phyloP scores from a whole-genome alignment of 30 jellyfish, hydroid and myxozoan genomes.

The Rhopilema esculentum region DNA sequence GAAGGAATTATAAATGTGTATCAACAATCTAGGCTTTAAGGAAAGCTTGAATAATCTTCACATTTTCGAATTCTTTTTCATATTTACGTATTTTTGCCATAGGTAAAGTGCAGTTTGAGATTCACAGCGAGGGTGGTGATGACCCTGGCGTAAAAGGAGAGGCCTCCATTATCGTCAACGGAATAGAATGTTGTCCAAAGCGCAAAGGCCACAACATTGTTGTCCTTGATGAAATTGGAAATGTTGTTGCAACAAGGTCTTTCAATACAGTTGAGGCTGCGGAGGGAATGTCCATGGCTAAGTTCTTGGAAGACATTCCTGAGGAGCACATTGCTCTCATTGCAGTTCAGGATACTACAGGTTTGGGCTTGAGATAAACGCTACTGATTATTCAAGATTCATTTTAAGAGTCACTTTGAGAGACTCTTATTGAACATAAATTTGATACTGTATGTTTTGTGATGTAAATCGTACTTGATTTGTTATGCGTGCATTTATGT shows the following conservation, averaged over 20 bases:
- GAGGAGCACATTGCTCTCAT: slow-evolving; percentile 89
- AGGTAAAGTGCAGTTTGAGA: slow-evolving; percentile 92
- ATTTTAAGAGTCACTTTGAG: neutral
- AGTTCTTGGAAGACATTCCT: slow-evolving; percentile 85
- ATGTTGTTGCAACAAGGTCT: slow-evolving; percentile 74
- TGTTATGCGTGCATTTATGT: too few relatives aligned
- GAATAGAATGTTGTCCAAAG: slow-evolving; percentile 83
- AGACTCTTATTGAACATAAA: too few relatives aligned
- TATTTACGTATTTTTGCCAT: too few relatives aligned
- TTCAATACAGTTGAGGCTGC: slow-evolving; percentile 78
- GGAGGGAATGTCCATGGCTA: slow-evolving; percentile 92
- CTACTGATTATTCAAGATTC: neutral
- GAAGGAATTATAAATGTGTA: too few relatives aligned
- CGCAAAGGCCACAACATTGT: slow-evolving; percentile 91
- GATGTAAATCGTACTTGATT: too few relatives aligned
- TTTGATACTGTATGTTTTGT: too few relatives aligned
- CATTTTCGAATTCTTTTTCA: too few relatives aligned
- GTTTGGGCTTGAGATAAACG: slow-evolving; percentile 18
- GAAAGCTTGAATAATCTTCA: too few relatives aligned
- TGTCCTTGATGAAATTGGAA: slow-evolving; percentile 85
- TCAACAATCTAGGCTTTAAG: too few relatives aligned
- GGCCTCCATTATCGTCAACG: slow-evolving; percentile 85
- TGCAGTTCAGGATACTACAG: slow-evolving; percentile 91
- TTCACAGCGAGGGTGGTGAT: slow-evolving; percentile 91
- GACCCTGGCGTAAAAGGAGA: slow-evolving; percentile 87